These are phyloP conservation scores for Gnathonemus longibarbis DNA, from an alignment of 2,113 vertebrate species.

Conservation along the genomic window DNA sequence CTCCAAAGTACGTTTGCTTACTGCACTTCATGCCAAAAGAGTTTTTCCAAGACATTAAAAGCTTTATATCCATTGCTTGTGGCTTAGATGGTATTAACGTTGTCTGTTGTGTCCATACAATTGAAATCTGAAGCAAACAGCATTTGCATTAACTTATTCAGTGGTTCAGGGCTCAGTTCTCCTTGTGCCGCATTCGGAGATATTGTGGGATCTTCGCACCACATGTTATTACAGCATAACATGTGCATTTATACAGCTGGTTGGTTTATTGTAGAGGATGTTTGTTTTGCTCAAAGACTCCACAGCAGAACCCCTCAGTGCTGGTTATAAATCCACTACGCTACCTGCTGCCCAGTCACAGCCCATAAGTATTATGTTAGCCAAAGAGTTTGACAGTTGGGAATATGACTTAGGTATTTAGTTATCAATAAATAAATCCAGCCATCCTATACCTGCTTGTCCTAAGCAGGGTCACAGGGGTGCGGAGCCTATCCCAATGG, in stretches of 20 bases:
- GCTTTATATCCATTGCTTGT: background rate
- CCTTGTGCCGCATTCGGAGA: background rate
- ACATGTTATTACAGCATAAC: background rate
- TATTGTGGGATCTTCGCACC: background rate
- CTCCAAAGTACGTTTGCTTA: background rate
- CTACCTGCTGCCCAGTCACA: background rate
- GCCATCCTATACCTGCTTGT: background rate
- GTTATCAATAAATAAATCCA: background rate
- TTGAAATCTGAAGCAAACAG: background rate
- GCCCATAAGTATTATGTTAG: background rate
- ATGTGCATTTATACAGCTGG: background rate
- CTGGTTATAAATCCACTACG: background rate
- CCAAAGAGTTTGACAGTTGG: background rate
- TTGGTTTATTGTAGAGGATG: background rate
- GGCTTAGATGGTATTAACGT: background rate
- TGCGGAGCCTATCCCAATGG: background rate
- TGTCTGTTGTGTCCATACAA: background rate
- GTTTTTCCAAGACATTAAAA: background rate
- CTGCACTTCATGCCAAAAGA: background rate
- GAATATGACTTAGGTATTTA: background rate
- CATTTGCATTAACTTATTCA: background rate
- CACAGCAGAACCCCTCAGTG: background rate
- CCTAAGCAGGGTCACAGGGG: background rate
- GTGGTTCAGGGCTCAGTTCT: background rate
- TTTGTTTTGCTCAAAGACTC: background rate